Evolutionary conservation across 2,888 invertebrate species (phyloP), one percentile per base, ranked within the genome.

Genomic region (Kryphioiulus occultus): DNA sequence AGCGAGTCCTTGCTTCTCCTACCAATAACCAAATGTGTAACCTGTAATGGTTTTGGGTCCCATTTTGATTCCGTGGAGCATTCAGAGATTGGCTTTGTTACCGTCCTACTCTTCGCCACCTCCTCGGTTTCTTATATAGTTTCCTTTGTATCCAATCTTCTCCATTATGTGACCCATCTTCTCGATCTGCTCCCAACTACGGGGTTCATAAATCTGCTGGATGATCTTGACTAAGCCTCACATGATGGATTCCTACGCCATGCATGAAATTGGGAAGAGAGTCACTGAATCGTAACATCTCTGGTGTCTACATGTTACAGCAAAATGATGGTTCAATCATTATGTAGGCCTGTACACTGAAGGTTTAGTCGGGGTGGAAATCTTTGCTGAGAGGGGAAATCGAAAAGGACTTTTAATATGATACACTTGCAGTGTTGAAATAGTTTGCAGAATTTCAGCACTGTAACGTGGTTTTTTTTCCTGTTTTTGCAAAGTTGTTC

Each of bases 161-260:
- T 78, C 78, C 30, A 32, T 78, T 78, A 78, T 78, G 78, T 78
- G 78, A 26, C 78, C n/a, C 78, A 78, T 32, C 78, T 78, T 32
- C 78, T 78, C 78, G 15, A 78, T 78, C 78, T 78, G 9, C 78
- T 78, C 78, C 78, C 78, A 78, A 17, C 78, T 78, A 32, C 78
- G 17, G 47, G 42, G 39, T 85, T 85, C 42, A 85, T 85, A 85
- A 85, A 85, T 85, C 85, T 85, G 42, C 47, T 35, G 47, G 85
- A 85, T 85, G 85, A 85, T 85, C 85, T 85, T 85, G 85, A 85
- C 85, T 85, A 85, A 85, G 85, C 85, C 47, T 86, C 68, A 86
- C 39, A 78, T 86, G 86, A 86, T 86, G 86, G 78, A 86, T 86
- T 86, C 39, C 78, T 35, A 68, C 32, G 32, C 86, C 86, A 86